Evolutionary conservation across 1,140 invertebrate genomes (phyloP), one percentile per base, ranked within the genome.

Genomic region (Bradynema listronoti): DNA sequence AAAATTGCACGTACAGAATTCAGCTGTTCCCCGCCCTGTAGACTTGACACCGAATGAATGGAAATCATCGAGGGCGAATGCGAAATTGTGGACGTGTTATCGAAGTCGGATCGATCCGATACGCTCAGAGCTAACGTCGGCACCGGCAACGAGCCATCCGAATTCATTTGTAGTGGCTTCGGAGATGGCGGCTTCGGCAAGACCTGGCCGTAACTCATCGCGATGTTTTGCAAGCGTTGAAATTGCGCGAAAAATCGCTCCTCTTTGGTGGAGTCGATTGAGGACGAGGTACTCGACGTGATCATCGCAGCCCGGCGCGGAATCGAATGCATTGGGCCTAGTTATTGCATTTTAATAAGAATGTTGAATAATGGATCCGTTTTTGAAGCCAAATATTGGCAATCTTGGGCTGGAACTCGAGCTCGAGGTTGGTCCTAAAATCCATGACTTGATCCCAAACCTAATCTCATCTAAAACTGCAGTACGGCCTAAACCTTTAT

Each of bases 211-310:
- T 22, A 5, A 34, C 39, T 47, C 11, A 22, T 29, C 7, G 56
- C 25, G n/a, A 16, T 7, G 11, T 7, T 16, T 16, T 62, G n/a
- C n/a, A n/a, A n/a, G n/a, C n/a, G 60, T 11, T 62, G 60, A 19
- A 62, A 50, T 45, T 34, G 63, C 27, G 63, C 43, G 42, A 62
- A 45, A 24, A 62, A 24, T 25, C 52, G 41, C 39, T 62, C 60
- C 46, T 62, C 60, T 51, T 62, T 62, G 24, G 62, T 25, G 9
- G 60, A 62, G 43, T 62, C 60, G 2, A 62, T 1, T 29, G 60
- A 62, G 11, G 60, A 62, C 29, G 58, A 61, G 27, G 60, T 42
- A n/a, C n/a, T n/a, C n/a, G n/a, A n/a, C n/a, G n/a, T n/a, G n/a
- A n/a, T n/a, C n/a, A n/a, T n/a, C n/a, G n/a, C n/a, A n/a, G n/a